A percentile compares a stretch with the other conserved stretches of the same genome.
phyloP scores from a whole-genome alignment of 1,140 invertebrate species.

The Littorina saxatilis region DNA sequence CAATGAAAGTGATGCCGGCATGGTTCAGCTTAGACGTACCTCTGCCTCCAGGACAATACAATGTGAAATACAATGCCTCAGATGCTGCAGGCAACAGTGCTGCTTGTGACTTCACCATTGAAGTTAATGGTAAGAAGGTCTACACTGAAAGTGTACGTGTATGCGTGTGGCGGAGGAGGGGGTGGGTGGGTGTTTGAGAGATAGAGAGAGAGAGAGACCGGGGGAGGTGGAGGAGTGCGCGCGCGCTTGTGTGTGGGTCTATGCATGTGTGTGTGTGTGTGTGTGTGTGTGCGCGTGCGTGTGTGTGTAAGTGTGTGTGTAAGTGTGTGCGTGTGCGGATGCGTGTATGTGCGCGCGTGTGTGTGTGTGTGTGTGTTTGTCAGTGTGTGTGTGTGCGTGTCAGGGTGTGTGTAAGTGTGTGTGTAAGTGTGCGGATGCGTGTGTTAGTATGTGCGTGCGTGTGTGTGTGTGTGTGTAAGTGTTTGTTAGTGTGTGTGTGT shows the following conservation, averaged over 20 bases:
- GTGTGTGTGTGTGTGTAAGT: neutral
- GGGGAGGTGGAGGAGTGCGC: neutral
- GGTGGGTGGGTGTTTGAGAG: neutral
- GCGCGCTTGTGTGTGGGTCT: neutral
- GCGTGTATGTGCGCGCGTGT: neutral
- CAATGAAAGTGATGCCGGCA: constrained; percentile 33
- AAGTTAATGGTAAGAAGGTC: constrained; percentile 44
- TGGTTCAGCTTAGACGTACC: constrained; percentile 25
- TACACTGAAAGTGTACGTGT: neutral
- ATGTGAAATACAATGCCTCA: constrained; percentile 48
- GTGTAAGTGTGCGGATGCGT: too few relatives aligned
- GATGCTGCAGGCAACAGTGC: constrained; percentile 44
- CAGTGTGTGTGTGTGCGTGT: too few relatives aligned
- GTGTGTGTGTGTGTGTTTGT: too few relatives aligned
- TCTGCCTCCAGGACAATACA: neutral
- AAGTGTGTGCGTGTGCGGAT: neutral
- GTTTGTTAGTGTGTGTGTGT: too few relatives aligned
- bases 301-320: neutral
- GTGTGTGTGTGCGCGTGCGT: neutral
- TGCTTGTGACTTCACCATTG: constrained; percentile 42
- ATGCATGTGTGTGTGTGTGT: neutral
- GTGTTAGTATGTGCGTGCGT: too few relatives aligned
- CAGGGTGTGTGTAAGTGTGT: too few relatives aligned
- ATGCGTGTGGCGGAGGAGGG: neutral
- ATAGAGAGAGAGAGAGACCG: too few relatives aligned